Conservation (phyloP, 64 coral and sea anemone genomes). For the Montipora efflorescens region DNA sequence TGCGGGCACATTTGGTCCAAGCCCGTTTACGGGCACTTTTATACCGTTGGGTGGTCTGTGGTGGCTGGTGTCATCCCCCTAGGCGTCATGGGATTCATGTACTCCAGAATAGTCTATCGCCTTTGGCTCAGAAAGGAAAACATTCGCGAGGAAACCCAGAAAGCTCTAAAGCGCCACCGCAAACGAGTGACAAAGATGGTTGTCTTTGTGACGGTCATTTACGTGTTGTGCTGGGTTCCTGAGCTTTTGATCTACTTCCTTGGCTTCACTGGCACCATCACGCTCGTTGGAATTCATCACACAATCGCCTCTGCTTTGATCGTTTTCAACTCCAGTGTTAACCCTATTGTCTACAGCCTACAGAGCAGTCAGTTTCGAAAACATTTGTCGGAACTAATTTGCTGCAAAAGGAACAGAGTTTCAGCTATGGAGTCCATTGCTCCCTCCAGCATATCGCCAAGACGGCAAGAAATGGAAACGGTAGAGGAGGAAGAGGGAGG, state of each 20-base stretch:
- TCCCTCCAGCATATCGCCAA: not conserved
- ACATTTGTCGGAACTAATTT: constrained; percentile 39
- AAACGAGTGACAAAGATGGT: constrained; percentile 73
- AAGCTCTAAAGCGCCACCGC: constrained; percentile 55
- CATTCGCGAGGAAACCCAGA: constrained; percentile 36
- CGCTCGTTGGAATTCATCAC: constrained; percentile 49
- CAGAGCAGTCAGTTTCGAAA: constrained; percentile 66
- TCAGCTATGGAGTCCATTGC: not conserved
- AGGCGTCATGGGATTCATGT: constrained; percentile 57
- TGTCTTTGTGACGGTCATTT: constrained; percentile 61
- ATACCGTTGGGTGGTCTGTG: constrained; percentile 79
- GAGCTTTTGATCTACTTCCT: constrained; percentile 62
- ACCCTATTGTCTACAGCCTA: constrained; percentile 66
- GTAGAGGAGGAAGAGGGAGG: not conserved
- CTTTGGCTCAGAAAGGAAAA: constrained; percentile 58
- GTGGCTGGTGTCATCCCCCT: constrained; percentile 69
- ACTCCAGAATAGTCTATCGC: constrained; percentile 60
- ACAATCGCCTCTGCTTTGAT: constrained; percentile 61
- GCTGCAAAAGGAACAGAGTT: constrained; percentile 13
- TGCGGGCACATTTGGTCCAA: constrained; percentile 68
- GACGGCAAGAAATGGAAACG: not conserved
- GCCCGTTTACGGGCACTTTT: constrained; percentile 48
- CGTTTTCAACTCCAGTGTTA: constrained; percentile 62
- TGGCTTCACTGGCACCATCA: constrained; percentile 37
- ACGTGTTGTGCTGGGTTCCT: constrained; percentile 63